Percentiles rank a stretch among this genome's conserved stretches.
phyloP scores from a whole-genome alignment of 1,140 invertebrate species.

The Idris sp. region DNA sequence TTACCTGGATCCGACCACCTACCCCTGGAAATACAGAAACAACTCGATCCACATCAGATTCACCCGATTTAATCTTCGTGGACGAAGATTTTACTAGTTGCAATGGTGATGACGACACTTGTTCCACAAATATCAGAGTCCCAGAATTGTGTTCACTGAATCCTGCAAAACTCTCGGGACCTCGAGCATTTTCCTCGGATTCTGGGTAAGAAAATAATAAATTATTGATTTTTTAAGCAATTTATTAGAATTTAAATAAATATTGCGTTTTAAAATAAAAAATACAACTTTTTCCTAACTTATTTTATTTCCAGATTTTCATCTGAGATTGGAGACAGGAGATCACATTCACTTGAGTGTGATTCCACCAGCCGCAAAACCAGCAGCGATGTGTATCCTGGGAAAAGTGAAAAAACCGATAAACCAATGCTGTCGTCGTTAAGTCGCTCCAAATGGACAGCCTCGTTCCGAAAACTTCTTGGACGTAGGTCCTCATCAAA shows the following conservation, averaged over 20 bases:
- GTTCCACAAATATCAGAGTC: constrained; percentile 64
- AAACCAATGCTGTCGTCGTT: constrained; percentile 56
- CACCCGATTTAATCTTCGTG: constrained; percentile 67
- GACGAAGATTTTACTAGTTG: constrained; percentile 73
- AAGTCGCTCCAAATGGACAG: constrained; percentile 78
- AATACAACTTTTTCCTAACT: constrained; percentile 64
- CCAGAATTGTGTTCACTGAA: constrained; percentile 70
- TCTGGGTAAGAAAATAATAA: constrained; percentile 79
- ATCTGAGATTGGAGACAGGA: constrained; percentile 74
- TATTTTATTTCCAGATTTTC: constrained; percentile 71
- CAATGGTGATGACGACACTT: constrained; percentile 73
- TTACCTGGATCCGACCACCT: constrained; percentile 79
- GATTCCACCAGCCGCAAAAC: constrained; percentile 71
- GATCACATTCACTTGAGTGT: constrained; percentile 73
- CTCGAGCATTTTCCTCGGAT: constrained; percentile 78
- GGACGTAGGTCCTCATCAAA: constrained; percentile 74
- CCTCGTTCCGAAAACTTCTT: constrained; percentile 79
- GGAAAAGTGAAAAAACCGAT: constrained; percentile 19
- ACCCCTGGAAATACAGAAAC: constrained; percentile 66
- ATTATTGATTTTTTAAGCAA: too few relatives aligned
- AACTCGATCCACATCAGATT: constrained; percentile 69
- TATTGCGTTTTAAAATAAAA: too few relatives aligned
- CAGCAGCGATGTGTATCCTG: constrained; percentile 71
- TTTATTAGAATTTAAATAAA: too few relatives aligned
- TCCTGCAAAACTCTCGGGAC: constrained; percentile 66